Evolutionary conservation across 2,888 invertebrate species (phyloP), one percentile per base, ranked within the genome.

Genomic region (Apocheima hispidaria): DNA sequence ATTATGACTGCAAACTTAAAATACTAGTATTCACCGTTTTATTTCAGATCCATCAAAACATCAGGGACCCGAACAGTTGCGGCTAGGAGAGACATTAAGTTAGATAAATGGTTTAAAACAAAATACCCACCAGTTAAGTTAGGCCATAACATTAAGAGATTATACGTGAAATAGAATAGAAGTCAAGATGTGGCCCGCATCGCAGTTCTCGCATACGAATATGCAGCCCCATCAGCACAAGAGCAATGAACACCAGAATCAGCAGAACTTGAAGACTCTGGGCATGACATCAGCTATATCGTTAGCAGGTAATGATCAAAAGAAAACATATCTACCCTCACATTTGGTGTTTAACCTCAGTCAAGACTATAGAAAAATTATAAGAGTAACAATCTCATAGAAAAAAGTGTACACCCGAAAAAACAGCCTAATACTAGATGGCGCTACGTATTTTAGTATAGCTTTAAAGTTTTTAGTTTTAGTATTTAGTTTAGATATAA

Each of bases 221-320:
- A 53, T 58, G 36, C 66, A 66, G 57, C 78, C 80, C 30, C 81
- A 77, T 41, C 84, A 80, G 35, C 83, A 78, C 55, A 78, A 89
- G 74, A 69, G 79, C 9, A 93, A 92, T 75, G 88, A 90, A 30
- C 88, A 93, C 40, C 91, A 94, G 66, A 94, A 92, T 70, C 93
- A 93, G 67, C 93, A 93, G 75, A 94, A 94, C 74, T 83, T 94
- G 68, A 94, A 94, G 74, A 96, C 96, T 6, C 80, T 97, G 79
- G 99, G 99, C 57, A 98, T 99, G 96, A 99, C 99, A 6, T 98
- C 98, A 20, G 98, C 99, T 60, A 98, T 99, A 69, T 98, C 97
- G 71, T 94, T 96, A 81, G 98, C 98, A 64, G 95, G 94, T 98
- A 51, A 38, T n/a, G 4, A n/a, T 21, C 9, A 21, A 0, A n/a